Base-by-base conservation (phyloP, 2,113 vertebrate species). In the Gavialis gangeticus region DNA sequence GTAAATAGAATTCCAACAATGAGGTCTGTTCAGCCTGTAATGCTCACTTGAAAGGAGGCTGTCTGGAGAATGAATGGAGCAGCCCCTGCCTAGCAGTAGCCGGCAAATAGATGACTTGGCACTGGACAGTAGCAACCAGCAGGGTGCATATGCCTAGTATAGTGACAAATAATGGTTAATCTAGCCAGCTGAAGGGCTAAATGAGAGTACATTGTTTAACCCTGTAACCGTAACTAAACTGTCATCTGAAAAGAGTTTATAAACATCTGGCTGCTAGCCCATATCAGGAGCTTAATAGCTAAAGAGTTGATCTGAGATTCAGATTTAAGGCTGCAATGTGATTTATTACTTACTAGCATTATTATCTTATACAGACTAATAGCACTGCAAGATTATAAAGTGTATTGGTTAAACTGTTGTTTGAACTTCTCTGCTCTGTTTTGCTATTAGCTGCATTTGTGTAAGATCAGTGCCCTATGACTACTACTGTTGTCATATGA, bases 221-320 rank as follows among this genome's bases (percentile, higher is more conserved):
- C 87, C 96, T 37, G 87, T 91, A 96, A 95, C 95, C 95, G 92
- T 97, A 97, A 96, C 97, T 96, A 97, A 97, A 97, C 79, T 16
- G 96, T 90, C 97, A 96, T 93, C 90, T 97, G 95, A 97, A 97
- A 97, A 96, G 96, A 93, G 95, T 96, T 96, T 79, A 96, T 96
- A 96, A 95, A 97, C 95, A 97, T 96, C 96, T 97, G 96, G 95
- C 95, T 84, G 87, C 91, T 95, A 56, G 85, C 92, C 89, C 76
- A 84, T 95, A 90, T 84, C 82, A 71, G 30, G 86, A 88, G 92
- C 91, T 95, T 96, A 91, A 93, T 83, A 92, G 92, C 87, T 93
- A 94, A 93, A 54, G n/a, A 79, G 27, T 78, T 57, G 85, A 84
- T 93, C 58, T 25, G 82, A 93, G 90, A 75, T 90, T 81, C 75